phyloP scores from a whole-genome alignment of 2,888 invertebrate genomes.

The Sinohyriopsis cumingii region DNA sequence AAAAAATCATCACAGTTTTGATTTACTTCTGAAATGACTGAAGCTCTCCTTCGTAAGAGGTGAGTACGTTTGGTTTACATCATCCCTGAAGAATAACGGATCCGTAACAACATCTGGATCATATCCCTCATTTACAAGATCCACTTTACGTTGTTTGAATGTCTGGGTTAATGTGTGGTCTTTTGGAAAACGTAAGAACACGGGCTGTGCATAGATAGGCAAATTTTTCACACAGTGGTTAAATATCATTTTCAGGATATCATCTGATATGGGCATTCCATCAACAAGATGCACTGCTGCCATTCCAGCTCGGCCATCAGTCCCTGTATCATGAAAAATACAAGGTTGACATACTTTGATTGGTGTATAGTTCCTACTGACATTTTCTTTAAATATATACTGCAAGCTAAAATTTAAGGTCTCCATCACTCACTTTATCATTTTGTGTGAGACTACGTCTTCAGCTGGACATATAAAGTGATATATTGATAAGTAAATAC shows the following conservation, averaged over 20 bases:
- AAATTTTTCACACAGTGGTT: conserved; percentile 30
- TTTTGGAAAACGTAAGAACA: too few species aligned
- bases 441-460: too few species aligned
- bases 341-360: too few species aligned
- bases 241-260: conserved; percentile 41
- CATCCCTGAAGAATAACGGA: conserved; percentile 50
- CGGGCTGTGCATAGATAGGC: too few species aligned
- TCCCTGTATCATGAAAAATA: conserved; percentile 25
- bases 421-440: too few species aligned
- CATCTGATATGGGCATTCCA: conserved; percentile 20
- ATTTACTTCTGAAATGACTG: conserved; percentile 28
- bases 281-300: conserved; percentile 56
- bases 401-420: too few species aligned
- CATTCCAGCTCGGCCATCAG: conserved; percentile 64
- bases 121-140: conserved; percentile 58
- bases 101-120: conserved; percentile 45
- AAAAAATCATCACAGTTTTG: conserved; percentile 24
- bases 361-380: too few species aligned
- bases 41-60: conserved; percentile 37
- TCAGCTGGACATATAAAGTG: too few species aligned
- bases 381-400: too few species aligned
- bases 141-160: conserved; percentile 59
- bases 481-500: too few species aligned
- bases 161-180: conserved; percentile 1
- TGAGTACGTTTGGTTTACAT: conserved; percentile 37